A percentile compares a stretch with the other conserved stretches of the same genome.
These are phyloP conservation scores for Cyprinella venusta DNA, from an alignment of 2,797 vertebrate genomes.

Conservation along the genomic window DNA sequence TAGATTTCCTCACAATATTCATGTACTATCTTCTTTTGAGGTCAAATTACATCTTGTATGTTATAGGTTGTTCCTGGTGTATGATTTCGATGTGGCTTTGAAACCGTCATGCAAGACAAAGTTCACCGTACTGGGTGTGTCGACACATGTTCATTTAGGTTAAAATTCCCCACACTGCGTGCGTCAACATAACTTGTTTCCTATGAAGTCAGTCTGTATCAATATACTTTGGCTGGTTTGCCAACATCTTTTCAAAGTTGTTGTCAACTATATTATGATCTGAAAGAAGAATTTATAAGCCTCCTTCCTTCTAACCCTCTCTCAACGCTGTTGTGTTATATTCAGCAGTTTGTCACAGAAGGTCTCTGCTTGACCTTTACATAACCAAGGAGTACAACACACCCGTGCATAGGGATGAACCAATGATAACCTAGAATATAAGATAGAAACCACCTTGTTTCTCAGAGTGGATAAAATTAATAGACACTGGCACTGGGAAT, in stretches of 20 bases:
- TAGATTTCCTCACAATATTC: constrained; percentile 15
- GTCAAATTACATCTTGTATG: background rate
- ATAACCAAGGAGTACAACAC: constrained; percentile 10
- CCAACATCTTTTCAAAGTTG: background rate
- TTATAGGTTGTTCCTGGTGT: background rate
- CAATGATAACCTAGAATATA: background rate
- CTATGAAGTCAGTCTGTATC: background rate
- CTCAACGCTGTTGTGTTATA: constrained; percentile 20
- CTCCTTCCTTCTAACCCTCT: background rate
- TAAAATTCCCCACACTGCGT: constrained; percentile 6
- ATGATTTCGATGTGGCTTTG: background rate
- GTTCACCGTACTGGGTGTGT: constrained; percentile 26
- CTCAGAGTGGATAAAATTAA: background rate
- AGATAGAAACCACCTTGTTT: background rate
- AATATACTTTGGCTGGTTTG: background rate
- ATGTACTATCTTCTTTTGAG: constrained; percentile 4
- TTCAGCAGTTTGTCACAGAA: constrained; percentile 6
- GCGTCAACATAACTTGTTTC: constrained; percentile 34
- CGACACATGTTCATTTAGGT: constrained; percentile 16
- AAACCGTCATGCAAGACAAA: constrained; percentile 5
- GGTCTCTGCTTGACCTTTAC: constrained; percentile 10
- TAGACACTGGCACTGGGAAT: constrained; percentile 7
- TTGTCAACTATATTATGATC: background rate
- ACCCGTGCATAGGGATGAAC: background rate
- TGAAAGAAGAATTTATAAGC: background rate